Evolutionary conservation across 1,140 invertebrate genomes (phyloP).

Genomic region (Drosophila baimaii): DNA sequence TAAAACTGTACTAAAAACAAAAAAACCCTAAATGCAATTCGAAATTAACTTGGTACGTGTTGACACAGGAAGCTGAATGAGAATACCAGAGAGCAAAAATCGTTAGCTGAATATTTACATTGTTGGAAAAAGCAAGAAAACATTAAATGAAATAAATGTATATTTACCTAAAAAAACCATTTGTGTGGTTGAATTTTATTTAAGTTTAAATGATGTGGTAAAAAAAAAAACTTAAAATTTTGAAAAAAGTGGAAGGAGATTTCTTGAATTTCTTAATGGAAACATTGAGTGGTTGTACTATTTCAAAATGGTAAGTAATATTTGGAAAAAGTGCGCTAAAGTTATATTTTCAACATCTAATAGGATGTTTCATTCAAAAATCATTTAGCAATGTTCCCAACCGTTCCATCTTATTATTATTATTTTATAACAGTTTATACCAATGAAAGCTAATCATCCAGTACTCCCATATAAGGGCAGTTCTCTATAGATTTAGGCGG

Average conservation of each 20-base stretch:
- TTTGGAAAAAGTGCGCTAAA: too few relatives aligned
- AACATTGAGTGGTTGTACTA: too few relatives aligned
- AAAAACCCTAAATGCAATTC: constrained; percentile 57
- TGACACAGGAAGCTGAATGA: constrained; percentile 16
- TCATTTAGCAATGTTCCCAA: neutral
- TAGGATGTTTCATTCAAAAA: too few relatives aligned
- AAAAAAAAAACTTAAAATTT: too few relatives aligned
- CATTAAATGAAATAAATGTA: constrained; percentile 80
- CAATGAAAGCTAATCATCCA: neutral
- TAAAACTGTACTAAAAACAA: constrained; percentile 65
- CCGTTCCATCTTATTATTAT: neutral
- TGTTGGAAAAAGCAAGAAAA: constrained; percentile 73
- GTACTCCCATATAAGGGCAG: too few relatives aligned
- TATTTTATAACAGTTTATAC: neutral
- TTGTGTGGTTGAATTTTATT: too few relatives aligned
- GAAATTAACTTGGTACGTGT: constrained; percentile 52
- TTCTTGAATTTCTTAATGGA: too few relatives aligned
- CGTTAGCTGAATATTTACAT: constrained; percentile 80
- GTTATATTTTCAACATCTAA: too few relatives aligned
- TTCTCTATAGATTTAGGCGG: too few relatives aligned
- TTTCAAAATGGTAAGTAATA: too few relatives aligned
- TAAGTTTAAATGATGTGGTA: too few relatives aligned
- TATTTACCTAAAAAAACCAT: constrained; percentile 65
- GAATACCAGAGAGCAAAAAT: constrained; percentile 54
- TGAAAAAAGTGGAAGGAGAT: too few relatives aligned